Evolutionary conservation across 2,797 vertebrate genomes (phyloP), one percentile per base, ranked within the genome.

Genomic region (Hippocampus kuda): DNA sequence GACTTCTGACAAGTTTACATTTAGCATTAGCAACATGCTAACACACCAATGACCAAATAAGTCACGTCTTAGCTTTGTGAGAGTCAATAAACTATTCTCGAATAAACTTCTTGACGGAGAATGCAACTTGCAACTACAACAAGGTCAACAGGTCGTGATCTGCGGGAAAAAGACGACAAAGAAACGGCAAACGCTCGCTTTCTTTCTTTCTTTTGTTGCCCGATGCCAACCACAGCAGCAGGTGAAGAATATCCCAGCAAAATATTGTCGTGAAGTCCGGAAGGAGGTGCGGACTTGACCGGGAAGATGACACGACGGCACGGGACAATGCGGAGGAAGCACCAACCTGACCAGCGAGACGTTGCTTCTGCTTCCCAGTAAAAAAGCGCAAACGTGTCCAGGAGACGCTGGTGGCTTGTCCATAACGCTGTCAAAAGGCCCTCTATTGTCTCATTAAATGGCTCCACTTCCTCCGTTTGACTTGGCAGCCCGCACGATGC

Each of bases 201-300:
- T 38, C 9, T 61, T 61, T 16, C 15, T 27, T 13, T 38, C 30
- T 38, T 22, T 41, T 9, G 12, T 44, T 46, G 11, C 7, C n/a
- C 48, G 76, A 81, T 83, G 8, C 84, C 85, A 86, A 86, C 86
- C 85, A 11, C 20, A 10, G 42, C 20, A 9, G 42, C 51, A 59
- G 5, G 74, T 86, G 79, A 94, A 93, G 94, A 96, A 96, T 96
- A 99, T 95, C 95, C 94, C 89, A 87, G 91, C 92, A 92, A 99
- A 98, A 97, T 96, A 97, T 94, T 89, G 80, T 90, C 87, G 89
- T 90, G 74, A 93, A 93, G 94, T 92, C 92, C 81, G 86, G 89
- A 92, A 93, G 90, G 91, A 87, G 90, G 92, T 92, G 91, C 66
- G 71, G 91, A 91, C 94, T 94, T 91, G 85, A 89, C 86, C 15